Evolutionary conservation across 2,888 invertebrate species (phyloP).

Genomic region (Tipula lateralis): DNA sequence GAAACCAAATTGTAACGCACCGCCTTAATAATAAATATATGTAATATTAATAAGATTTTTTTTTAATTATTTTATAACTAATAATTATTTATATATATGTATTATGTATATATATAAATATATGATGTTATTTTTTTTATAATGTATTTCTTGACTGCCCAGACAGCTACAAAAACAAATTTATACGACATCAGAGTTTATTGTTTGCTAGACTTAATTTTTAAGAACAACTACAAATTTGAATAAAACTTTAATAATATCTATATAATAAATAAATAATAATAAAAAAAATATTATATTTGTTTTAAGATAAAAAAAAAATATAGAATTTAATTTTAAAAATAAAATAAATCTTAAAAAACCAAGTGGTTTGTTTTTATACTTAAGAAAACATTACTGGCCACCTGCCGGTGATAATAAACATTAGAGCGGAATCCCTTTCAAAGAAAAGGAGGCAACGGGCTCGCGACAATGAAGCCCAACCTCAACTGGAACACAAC

Average conservation of each 20-base stretch:
- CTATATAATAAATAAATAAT: not conserved
- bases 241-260: not conserved
- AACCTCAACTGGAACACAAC: too few species aligned
- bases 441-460: too few species aligned
- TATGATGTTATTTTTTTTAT: not conserved
- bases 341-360: too few species aligned
- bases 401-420: too few species aligned
- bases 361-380: too few species aligned
- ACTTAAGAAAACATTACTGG: too few species aligned
- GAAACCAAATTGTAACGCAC: not conserved
- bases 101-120: not conserved
- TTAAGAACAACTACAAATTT: conserved; percentile 14
- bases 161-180: not conserved
- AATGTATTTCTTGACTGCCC: not conserved
- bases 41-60: not conserved
- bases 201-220: conserved; percentile 4
- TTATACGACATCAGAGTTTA: not conserved
- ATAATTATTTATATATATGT: not conserved
- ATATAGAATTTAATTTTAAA: not conserved
- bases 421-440: too few species aligned
- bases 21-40: not conserved
- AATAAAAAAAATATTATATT: not conserved
- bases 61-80: not conserved
- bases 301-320: not conserved
- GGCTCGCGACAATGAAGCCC: too few species aligned